Evolutionary conservation across 2,888 invertebrate species (phyloP), one percentile per base, ranked within the genome.

Genomic region (Thera britannica): DNA sequence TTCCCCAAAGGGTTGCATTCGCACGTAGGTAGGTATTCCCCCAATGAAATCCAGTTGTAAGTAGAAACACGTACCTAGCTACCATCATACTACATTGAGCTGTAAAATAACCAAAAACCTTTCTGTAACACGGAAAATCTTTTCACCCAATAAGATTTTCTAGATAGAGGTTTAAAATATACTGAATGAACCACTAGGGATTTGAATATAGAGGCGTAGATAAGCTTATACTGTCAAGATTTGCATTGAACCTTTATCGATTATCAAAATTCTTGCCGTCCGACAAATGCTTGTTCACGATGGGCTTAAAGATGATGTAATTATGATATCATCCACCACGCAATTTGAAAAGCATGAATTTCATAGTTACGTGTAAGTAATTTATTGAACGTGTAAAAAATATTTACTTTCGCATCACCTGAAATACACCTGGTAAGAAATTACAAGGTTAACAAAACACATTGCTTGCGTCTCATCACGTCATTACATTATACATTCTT

Each of bases 81-180:
- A 23, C 23, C 23, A 23, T 23, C 23, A 23, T 23, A 23, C 23
- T 23, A 46, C 44, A 8, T 46, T 38, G 36, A 38, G 54, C 58
- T 36, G 52, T 54, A 54, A 23, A 70, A 58, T 70, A 12, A 54
- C 67, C 78, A 76, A 77, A 77, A 80, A 74, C 77, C 76, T 78
- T 80, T 76, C 68, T 72, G 62, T 58, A 74, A 83, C 80, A 83
- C 74, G 78, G 69, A 80, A 82, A 83, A 77, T 79, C 78, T 81
- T 80, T 84, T 81, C 23, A 79, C 72, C 63, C 36, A 62, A 65
- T 69, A 70, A 71, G 70, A 72, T 70, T 74, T 75, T 72, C 71
- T 71, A 75, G 73, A 65, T 74, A 68, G 70, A 67, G 62, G 68
- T 69, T 74, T 70, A 63, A 72, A 44, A 65, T 48, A 41, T 58